Conservation (phyloP, 2,797 vertebrate genomes). For the Tinamus major region DNA sequence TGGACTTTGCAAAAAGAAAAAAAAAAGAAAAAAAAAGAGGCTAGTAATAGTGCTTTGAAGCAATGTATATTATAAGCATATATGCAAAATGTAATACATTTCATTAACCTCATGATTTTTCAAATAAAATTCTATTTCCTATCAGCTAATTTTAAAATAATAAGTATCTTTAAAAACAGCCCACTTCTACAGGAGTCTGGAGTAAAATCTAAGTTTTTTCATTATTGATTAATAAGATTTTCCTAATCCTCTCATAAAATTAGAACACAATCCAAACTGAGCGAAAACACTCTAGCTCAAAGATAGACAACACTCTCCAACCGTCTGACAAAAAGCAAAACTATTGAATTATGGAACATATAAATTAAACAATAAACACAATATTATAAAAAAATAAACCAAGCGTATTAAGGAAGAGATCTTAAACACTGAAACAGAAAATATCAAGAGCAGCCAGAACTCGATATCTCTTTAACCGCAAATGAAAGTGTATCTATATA, state of each 20-base stretch:
- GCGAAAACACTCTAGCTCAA: not conserved
- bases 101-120: not conserved
- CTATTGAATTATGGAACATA: not conserved
- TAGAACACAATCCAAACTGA: not conserved
- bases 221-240: not conserved
- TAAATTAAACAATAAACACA: not conserved
- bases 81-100: not conserved
- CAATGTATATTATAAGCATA: not conserved
- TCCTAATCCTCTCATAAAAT: not conserved
- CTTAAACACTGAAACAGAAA: not conserved
- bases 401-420: not conserved
- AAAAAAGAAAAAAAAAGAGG: not conserved
- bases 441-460: not conserved
- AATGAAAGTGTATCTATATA: not conserved
- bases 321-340: not conserved
- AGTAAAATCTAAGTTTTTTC: not conserved
- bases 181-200: too few species aligned
- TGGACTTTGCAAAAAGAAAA: not conserved
- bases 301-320: not conserved
- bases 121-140: not conserved
- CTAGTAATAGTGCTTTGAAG: not conserved
- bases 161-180: not conserved
- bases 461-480: not conserved
- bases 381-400: not conserved
- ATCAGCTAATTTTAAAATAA: not conserved